A percentile compares a stretch with the other conserved stretches of the same genome.
Conservation (phyloP, 2,797 vertebrate genomes). For the Parauchenoglanis punctatus region DNA sequence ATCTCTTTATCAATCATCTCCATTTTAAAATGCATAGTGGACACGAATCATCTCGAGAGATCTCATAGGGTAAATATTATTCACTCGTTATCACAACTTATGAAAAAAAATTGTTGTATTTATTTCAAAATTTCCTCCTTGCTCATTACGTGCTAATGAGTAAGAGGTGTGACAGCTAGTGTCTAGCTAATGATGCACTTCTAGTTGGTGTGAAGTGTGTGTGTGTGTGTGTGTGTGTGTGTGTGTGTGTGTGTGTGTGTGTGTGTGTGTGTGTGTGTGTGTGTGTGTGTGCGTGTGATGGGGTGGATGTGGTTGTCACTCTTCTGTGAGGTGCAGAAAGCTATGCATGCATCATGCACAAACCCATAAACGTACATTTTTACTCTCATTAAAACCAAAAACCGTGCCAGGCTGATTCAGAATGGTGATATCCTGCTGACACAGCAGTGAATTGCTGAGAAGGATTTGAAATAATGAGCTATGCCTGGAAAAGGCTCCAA, state of each 20-base stretch:
- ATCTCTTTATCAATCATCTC: neutral
- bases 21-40: neutral
- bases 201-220: slow-evolving; percentile 22
- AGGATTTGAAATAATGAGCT: slow-evolving; percentile 34
- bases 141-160: neutral
- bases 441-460: slow-evolving; percentile 4
- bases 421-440: slow-evolving; percentile 24
- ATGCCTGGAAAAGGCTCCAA: neutral
- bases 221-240: neutral
- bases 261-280: neutral
- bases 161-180: neutral
- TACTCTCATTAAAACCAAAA: slow-evolving; percentile 9
- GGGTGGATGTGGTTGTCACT: too few species aligned
- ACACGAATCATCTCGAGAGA: neutral
- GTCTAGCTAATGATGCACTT: slow-evolving; percentile 29
- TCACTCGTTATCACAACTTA: neutral
- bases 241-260: neutral
- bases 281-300: neutral
- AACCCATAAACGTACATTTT: neutral
- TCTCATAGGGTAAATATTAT: neutral
- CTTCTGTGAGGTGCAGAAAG: neutral
- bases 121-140: slow-evolving; percentile 15
- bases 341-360: neutral
- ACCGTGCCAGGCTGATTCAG: neutral
- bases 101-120: neutral